phyloP scores from a whole-genome alignment of 2,888 invertebrate genomes.

The Bugulina stolonifera region DNA sequence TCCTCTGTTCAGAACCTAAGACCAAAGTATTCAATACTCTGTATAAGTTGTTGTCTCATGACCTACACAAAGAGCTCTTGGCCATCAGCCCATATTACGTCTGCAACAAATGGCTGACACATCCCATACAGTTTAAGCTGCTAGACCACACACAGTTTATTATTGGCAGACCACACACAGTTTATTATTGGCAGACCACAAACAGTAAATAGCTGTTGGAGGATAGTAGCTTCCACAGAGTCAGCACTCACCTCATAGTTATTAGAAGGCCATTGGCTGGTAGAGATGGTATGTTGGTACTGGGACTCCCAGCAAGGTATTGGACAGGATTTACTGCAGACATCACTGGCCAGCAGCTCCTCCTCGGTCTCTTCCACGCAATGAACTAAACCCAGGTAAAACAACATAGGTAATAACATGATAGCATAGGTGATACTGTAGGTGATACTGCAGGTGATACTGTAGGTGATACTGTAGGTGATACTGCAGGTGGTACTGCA shows the following conservation, averaged over 20 bases:
- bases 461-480: too few relatives aligned
- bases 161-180: neutral
- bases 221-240: neutral
- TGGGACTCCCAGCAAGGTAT: constrained; percentile 20
- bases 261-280: constrained; percentile 22
- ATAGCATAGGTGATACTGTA: too few relatives aligned
- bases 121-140: neutral
- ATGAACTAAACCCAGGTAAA: too few relatives aligned
- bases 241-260: constrained; percentile 2
- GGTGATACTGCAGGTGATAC: too few relatives aligned
- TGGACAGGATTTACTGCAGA: neutral
- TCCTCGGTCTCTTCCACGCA: neutral
- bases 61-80: too few relatives aligned
- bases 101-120: neutral
- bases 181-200: neutral
- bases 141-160: neutral
- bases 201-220: neutral
- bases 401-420: too few relatives aligned
- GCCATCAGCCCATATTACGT: neutral
- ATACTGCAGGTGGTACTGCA: too few relatives aligned
- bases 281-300: constrained; percentile 24
- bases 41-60: too few relatives aligned
- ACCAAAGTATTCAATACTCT: too few relatives aligned
- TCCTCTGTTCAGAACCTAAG: too few relatives aligned
- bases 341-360: neutral